Conservation (phyloP, 2,797 vertebrate genomes). For the Aeoliscus strigatus region DNA sequence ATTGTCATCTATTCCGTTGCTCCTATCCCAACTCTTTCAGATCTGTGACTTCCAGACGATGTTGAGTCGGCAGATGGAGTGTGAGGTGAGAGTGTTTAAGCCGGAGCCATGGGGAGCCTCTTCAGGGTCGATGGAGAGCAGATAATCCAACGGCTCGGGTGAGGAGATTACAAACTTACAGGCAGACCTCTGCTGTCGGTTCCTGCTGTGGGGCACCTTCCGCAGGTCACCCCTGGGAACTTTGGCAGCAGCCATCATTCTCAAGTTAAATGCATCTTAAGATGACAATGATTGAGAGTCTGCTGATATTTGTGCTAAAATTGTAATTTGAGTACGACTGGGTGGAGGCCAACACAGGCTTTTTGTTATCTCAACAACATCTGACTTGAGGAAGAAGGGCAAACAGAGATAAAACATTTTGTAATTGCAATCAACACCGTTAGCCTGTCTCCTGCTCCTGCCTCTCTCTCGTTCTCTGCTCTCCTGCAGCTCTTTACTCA, state of each 20-base stretch:
- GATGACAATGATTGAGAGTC: conserved; percentile 10
- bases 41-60: conserved; percentile 41
- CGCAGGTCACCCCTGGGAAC: conserved; percentile 52
- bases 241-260: conserved; percentile 32
- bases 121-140: conserved; percentile 67
- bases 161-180: conserved; percentile 70
- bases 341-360: too few species aligned
- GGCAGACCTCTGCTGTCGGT: conserved; percentile 66
- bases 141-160: conserved; percentile 64
- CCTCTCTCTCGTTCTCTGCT: too few species aligned
- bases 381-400: too few species aligned
- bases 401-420: too few species aligned
- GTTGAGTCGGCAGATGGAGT: conserved; percentile 58
- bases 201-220: conserved; percentile 58
- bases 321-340: too few species aligned
- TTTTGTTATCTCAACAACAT: too few species aligned
- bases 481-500: too few species aligned
- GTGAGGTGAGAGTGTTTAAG: conserved; percentile 65
- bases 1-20: conserved; percentile 9
- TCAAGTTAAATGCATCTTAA: conserved; percentile 22
- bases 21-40: conserved; percentile 17
- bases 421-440: too few species aligned
- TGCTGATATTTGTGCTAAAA: background rate
- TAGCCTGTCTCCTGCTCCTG: too few species aligned
- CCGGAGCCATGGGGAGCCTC: conserved; percentile 47